phyloP scores from a whole-genome alignment of 2,797 vertebrate species.

The Sebastes flavidus region DNA sequence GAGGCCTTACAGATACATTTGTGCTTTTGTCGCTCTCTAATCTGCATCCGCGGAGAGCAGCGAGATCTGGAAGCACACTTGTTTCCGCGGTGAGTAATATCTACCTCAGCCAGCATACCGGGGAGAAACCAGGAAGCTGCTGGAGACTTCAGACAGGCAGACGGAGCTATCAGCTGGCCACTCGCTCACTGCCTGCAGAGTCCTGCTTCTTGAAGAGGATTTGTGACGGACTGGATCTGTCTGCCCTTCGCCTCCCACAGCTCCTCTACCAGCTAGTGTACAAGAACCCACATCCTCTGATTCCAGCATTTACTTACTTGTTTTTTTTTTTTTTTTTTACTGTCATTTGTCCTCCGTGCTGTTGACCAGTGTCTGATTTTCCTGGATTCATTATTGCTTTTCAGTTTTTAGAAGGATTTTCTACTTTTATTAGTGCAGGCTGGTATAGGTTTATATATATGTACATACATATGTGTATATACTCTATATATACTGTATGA shows the following conservation, averaged over 20 bases:
- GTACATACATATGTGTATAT: slow-evolving; percentile 58
- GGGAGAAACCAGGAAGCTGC: slow-evolving; percentile 80
- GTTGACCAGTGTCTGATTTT: slow-evolving; percentile 88
- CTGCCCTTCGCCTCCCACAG: slow-evolving; percentile 65
- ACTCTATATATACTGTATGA: slow-evolving; percentile 68
- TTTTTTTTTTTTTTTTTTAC: slow-evolving; percentile 39
- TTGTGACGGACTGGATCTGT: slow-evolving; percentile 95
- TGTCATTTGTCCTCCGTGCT: slow-evolving; percentile 76
- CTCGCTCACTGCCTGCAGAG: slow-evolving; percentile 66
- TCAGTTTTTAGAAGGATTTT: slow-evolving; percentile 75
- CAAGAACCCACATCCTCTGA: slow-evolving; percentile 76
- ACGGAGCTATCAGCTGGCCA: slow-evolving; percentile 69
- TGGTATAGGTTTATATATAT: slow-evolving; percentile 55
- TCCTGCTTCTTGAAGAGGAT: slow-evolving; percentile 73
- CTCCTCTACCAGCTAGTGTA: slow-evolving; percentile 66
- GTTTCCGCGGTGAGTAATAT: slow-evolving; percentile 88
- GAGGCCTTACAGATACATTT: slow-evolving; percentile 95
- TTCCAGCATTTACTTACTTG: slow-evolving; percentile 55
- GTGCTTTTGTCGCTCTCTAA: slow-evolving; percentile 87
- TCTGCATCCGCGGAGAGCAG: slow-evolving; percentile 81
- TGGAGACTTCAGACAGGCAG: slow-evolving; percentile 67
- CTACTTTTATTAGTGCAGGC: slow-evolving; percentile 73
- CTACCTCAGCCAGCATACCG: slow-evolving; percentile 93
- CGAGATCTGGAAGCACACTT: slow-evolving; percentile 87
- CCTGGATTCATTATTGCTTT: slow-evolving; percentile 58